Conservation (phyloP, 2,797 vertebrate species). For the Pitangus sulphuratus region DNA sequence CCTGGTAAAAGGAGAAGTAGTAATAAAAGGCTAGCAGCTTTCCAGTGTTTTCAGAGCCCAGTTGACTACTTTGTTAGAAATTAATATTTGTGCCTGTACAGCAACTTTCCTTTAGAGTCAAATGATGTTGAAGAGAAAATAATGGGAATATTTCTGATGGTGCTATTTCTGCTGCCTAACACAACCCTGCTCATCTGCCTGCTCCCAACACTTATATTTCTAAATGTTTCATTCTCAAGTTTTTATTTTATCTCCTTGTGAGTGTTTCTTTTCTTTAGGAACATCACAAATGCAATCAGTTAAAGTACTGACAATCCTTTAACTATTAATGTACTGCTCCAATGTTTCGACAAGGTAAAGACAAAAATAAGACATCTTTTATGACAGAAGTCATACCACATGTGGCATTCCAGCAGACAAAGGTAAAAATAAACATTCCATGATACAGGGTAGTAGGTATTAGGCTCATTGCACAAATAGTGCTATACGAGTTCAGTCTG, state of each 20-base stretch:
- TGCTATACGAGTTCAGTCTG: not conserved
- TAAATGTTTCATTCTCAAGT: constrained; percentile 25
- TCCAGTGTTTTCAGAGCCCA: not conserved
- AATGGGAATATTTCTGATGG: not conserved
- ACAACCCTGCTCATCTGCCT: constrained; percentile 7
- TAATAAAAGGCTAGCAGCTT: not conserved
- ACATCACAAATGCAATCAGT: constrained; percentile 62
- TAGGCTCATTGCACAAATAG: not conserved
- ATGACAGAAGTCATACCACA: constrained; percentile 66
- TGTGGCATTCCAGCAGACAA: constrained; percentile 51
- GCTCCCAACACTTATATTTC: not conserved
- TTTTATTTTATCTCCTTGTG: constrained; percentile 62
- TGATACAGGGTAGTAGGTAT: not conserved
- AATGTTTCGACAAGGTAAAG: constrained; percentile 68
- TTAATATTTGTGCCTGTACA: not conserved
- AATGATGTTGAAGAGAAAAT: not conserved
- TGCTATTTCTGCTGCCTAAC: not conserved
- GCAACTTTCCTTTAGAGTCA: not conserved
- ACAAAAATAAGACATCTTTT: constrained; percentile 62
- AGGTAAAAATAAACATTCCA: constrained; percentile 20
- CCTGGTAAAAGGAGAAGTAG: not conserved
- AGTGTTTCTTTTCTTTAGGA: constrained; percentile 63
- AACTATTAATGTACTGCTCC: not conserved
- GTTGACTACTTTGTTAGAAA: not conserved
- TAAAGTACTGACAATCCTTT: constrained; percentile 46